These are phyloP conservation scores for Dugesia japonica DNA, from an alignment of 2,888 invertebrate genomes.

Conservation along the genomic window DNA sequence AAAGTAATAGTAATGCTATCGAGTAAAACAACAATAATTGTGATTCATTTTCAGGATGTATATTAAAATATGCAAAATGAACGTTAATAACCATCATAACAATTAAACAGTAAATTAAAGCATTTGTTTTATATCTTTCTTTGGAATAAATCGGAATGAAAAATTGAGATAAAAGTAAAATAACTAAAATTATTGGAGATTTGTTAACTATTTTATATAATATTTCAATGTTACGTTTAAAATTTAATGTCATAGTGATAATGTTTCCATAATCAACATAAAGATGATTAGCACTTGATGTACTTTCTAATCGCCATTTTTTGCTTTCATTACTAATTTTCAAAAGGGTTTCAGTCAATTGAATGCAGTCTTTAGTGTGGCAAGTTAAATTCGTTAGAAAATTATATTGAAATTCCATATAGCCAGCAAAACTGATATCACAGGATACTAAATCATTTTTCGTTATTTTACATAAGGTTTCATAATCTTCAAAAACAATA, in stretches of 20 bases:
- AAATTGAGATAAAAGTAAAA: neutral
- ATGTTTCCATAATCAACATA: neutral
- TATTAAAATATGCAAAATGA: neutral
- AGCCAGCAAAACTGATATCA: neutral
- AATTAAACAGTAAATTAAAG: neutral
- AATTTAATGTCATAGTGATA: neutral
- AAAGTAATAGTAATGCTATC: neutral
- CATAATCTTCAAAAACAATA: slow-evolving; percentile 14
- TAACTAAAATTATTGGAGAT: neutral
- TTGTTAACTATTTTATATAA: neutral
- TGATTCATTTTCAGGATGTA: neutral
- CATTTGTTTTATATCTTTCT: neutral
- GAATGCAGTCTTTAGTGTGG: neutral
- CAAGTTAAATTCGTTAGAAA: neutral
- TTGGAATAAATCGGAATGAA: neutral
- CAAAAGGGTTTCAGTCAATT: neutral
- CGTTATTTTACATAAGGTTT: neutral
- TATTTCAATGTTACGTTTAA: neutral
- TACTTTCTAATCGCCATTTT: neutral
- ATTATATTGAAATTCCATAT: neutral
- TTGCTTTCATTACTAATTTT: neutral
- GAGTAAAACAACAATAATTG: neutral
- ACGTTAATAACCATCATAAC: neutral
- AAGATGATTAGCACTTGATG: neutral
- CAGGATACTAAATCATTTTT: neutral